A percentile compares a stretch with the other conserved stretches of the same genome.
Evolutionary conservation across 2,113 vertebrate species (phyloP).

Genomic region (Holacanthus passer): DNA sequence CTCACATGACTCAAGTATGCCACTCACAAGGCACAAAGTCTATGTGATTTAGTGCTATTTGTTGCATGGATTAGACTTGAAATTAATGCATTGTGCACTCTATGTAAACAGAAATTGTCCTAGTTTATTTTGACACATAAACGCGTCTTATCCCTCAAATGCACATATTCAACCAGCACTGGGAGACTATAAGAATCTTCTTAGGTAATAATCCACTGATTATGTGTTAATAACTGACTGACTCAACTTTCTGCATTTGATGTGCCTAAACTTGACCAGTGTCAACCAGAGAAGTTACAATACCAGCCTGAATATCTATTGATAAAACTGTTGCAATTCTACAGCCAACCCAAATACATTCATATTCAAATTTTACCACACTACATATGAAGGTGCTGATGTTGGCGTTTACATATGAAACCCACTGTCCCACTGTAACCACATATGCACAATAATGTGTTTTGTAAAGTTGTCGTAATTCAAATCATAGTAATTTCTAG

Average conservation of each 20-base stretch:
- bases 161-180: background rate
- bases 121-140: background rate
- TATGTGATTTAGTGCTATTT: background rate
- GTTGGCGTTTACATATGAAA: constrained; percentile 4
- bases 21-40: background rate
- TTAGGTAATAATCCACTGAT: background rate
- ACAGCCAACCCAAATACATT: background rate
- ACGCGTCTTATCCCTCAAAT: background rate
- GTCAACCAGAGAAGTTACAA: background rate
- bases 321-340: too few relatives aligned
- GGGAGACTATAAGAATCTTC: background rate
- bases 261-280: too few relatives aligned
- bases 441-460: background rate
- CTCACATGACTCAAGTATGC: background rate
- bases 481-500: too few relatives aligned
- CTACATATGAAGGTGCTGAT: background rate
- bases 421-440: background rate
- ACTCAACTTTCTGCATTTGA: background rate
- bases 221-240: too few relatives aligned
- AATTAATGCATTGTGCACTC: background rate
- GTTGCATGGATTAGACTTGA: background rate
- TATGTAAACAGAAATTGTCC: background rate
- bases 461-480: background rate
- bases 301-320: background rate
- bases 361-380: background rate